Evolutionary conservation across 2,888 invertebrate genomes (phyloP).

Genomic region (Epistrophe eligans): DNA sequence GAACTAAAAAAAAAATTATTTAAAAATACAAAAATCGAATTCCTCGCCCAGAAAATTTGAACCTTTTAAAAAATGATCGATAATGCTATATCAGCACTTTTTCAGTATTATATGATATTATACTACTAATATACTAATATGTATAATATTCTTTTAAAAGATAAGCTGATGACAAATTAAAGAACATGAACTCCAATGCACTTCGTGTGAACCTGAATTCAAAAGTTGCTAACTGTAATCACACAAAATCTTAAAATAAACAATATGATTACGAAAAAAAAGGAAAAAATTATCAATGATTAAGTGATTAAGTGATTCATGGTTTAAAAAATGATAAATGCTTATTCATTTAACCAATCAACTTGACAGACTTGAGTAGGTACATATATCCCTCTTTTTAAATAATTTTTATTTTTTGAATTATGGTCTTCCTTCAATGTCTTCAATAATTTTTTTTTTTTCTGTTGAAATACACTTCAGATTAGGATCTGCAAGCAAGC

Average conservation of each 20-base stretch:
- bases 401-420: neutral
- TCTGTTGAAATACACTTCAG: neutral
- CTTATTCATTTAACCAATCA: neutral
- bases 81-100: too few species aligned
- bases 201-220: neutral
- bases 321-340: neutral
- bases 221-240: neutral
- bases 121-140: too few species aligned
- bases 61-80: too few species aligned
- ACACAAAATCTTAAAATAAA: neutral
- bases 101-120: too few species aligned
- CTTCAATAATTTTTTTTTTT: neutral
- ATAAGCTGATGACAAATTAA: neutral
- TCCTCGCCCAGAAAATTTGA: too few species aligned
- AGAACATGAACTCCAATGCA: neutral
- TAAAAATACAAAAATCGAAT: too few species aligned
- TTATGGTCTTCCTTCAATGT: neutral
- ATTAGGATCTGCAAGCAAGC: neutral
- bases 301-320: neutral
- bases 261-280: neutral
- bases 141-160: too few species aligned
- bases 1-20: too few species aligned
- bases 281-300: neutral
- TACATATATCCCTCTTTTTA: neutral
- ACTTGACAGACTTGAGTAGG: neutral